Evolutionary conservation across 1,140 invertebrate species (phyloP), one percentile per base, ranked within the genome.

Genomic region (Vanessa atalanta): DNA sequence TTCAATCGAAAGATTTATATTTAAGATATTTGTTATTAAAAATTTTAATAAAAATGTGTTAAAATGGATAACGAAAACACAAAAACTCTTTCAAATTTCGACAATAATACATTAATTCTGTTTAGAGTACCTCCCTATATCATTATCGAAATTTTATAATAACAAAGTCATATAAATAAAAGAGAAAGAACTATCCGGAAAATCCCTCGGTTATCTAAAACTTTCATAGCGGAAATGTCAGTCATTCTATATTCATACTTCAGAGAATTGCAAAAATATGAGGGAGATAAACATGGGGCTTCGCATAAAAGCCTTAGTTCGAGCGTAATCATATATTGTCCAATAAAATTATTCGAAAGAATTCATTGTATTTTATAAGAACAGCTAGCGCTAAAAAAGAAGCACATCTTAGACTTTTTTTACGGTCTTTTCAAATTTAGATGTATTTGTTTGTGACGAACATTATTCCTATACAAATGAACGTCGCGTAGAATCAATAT

Each of bases 181-280:
- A 55, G 37, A 73, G 11, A 60, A 60, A 11, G 48, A 57, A 47
- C 23, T 55, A 69, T 69, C 50, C 14, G 37, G 43, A 31, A 72
- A 73, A 65, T 73, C 66, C 60, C 4, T 51, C 47, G 50, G 50
- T 75, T 75, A 75, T 75, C 67, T 70, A 70, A 37, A 70, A 65
- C 61, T 69, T 65, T 68, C 51, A 51, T 70, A 37, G 14, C 23
- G 63, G 63, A 75, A 70, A 70, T 50, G 66, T 65, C 66, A 65
- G 67, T 75, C 73, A 75, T 70, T 70, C 63, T 47, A 50, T 75
- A 70, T 75, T 47, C 67, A 64, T 68, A 51, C 48, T 53, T 75
- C 63, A 53, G 43, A 66, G 73, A 68, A 75, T 70, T 57, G 51
- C 73, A 57, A 69, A 65, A 75, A 75, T 70, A 75, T 70, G 67